Percentiles rank a stretch among this genome's conserved stretches.
Conservation (phyloP, 2,797 vertebrate genomes). For the Pipistrellus pipistrellus region DNA sequence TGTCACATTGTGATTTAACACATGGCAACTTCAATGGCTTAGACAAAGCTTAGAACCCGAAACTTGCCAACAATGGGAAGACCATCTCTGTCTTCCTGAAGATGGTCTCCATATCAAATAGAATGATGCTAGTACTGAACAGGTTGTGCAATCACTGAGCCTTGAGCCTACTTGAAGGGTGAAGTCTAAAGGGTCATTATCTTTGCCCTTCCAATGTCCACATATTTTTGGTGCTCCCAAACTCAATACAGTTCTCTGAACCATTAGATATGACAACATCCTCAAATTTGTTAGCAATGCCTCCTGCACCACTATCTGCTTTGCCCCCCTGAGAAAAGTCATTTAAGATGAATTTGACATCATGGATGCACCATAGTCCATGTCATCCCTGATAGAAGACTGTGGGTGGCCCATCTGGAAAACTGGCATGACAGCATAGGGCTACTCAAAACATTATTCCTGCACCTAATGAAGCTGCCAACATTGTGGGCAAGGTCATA, state of each 20-base stretch:
- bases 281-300: constrained; percentile 93
- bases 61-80: constrained; percentile 92
- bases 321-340: constrained; percentile 95
- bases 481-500: constrained; percentile 95
- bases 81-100: constrained; percentile 93
- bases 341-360: constrained; percentile 95
- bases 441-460: constrained; percentile 96
- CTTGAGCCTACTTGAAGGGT: constrained; percentile 94
- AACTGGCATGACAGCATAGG: constrained; percentile 93
- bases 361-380: constrained; percentile 93
- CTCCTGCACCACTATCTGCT: constrained; percentile 95
- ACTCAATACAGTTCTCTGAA: constrained; percentile 87
- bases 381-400: constrained; percentile 95
- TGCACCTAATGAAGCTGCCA: constrained; percentile 93
- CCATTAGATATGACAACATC: constrained; percentile 93
- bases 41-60: constrained; percentile 92
- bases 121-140: constrained; percentile 91
- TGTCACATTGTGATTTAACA: constrained; percentile 96
- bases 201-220: constrained; percentile 93
- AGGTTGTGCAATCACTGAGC: constrained; percentile 94
- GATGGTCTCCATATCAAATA: constrained; percentile 94
- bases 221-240: constrained; percentile 92
- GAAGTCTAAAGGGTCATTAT: constrained; percentile 95
- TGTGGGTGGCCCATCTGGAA: constrained; percentile 94
- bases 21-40: constrained; percentile 91